Evolutionary conservation across 2,888 invertebrate genomes (phyloP).

Genomic region (Limnephilus auricula): DNA sequence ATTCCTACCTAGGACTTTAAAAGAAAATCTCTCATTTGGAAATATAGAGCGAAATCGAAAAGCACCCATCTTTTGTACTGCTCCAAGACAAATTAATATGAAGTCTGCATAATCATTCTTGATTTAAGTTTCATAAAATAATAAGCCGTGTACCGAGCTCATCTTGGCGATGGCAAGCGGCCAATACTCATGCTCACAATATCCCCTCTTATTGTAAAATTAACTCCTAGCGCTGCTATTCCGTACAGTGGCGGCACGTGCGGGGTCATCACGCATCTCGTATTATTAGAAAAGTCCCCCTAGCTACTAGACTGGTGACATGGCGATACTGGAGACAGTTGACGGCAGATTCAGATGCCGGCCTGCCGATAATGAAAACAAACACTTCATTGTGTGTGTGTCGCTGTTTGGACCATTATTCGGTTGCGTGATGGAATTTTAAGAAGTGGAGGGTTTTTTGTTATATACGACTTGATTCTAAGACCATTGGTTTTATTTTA

Average conservation of each 20-base stretch:
- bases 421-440: not conserved
- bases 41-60: too few species aligned
- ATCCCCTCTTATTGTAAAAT: conserved; percentile 33
- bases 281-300: conserved; percentile 28
- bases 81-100: not conserved
- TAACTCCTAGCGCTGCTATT: conserved; percentile 30
- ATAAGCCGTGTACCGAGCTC: not conserved
- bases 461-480: not conserved
- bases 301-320: not conserved
- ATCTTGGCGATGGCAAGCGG: not conserved
- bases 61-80: not conserved
- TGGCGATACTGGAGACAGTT: conserved; percentile 10
- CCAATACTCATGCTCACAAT: not conserved
- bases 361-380: not conserved
- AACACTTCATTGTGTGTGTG: not conserved
- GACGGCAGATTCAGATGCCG: not conserved
- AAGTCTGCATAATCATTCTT: not conserved
- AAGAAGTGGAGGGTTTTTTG: not conserved
- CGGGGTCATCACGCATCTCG: conserved; percentile 7
- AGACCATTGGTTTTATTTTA: not conserved
- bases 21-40: not conserved
- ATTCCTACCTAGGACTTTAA: not conserved
- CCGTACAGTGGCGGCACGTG: conserved; percentile 35
- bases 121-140: not conserved
- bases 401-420: not conserved